These are phyloP conservation scores for Lochmaea crataegi DNA, from an alignment of 2,888 invertebrate genomes.

Conservation along the genomic window DNA sequence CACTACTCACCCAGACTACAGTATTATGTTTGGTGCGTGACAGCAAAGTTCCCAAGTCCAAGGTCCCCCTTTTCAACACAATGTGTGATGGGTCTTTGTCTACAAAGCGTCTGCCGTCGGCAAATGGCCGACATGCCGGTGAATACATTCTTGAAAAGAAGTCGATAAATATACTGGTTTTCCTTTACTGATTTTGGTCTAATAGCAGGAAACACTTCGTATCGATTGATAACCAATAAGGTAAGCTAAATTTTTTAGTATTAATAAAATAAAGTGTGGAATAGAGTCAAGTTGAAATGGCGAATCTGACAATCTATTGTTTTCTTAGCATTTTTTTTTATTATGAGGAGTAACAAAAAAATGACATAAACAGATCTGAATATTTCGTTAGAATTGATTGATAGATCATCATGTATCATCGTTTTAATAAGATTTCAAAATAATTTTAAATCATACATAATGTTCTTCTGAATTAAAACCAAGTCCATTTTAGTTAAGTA, in stretches of 20 bases:
- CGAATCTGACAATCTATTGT: no score
- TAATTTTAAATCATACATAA: no score
- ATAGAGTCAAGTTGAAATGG: neutral
- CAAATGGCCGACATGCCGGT: conserved; percentile 25
- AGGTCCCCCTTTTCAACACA: conserved; percentile 35
- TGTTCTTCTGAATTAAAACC: no score
- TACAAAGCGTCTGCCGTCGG: conserved; percentile 37
- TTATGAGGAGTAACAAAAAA: no score
- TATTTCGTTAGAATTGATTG: no score
- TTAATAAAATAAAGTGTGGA: neutral
- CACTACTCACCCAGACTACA: conserved; percentile 54
- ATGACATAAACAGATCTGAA: no score
- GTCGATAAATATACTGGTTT: conserved; percentile 19
- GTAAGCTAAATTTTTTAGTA: neutral
- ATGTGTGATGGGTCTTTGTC: conserved; percentile 37
- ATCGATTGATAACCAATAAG: neutral
- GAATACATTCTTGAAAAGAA: neutral
- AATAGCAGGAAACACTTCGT: neutral
- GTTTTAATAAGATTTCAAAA: no score
- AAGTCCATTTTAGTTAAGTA: no score
- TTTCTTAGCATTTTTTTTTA: no score
- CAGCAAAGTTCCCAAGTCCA: conserved; percentile 47
- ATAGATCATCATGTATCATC: no score
- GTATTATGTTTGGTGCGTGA: conserved; percentile 61
- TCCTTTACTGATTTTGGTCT: conserved; percentile 16